Conservation (phyloP, 2,797 vertebrate species). For the Rhinoraja longicauda region DNA sequence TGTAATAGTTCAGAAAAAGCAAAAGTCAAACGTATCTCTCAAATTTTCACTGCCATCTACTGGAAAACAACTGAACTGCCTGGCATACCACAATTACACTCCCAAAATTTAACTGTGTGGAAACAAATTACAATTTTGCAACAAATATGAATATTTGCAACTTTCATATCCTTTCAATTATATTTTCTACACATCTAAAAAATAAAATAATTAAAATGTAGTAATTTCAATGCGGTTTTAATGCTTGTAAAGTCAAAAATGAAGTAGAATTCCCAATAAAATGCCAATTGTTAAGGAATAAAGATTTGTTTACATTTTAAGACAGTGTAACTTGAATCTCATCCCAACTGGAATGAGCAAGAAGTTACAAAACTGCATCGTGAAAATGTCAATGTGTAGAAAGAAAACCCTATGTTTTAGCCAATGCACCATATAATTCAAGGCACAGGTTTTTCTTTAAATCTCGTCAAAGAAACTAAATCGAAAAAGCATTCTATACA, state of each 20-base stretch:
- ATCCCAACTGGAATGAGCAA: neutral
- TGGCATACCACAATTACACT: neutral
- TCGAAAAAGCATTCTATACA: neutral
- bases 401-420: neutral
- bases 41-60: conserved; percentile 25
- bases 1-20: neutral
- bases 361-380: neutral
- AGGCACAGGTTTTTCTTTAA: neutral
- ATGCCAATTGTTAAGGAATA: neutral
- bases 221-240: neutral
- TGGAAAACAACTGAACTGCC: neutral
- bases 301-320: neutral
- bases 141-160: neutral
- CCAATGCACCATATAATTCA: neutral
- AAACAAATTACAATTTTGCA: neutral
- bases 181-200: neutral
- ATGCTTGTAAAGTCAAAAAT: neutral
- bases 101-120: neutral
- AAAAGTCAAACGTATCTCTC: neutral
- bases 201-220: neutral
- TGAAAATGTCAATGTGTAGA: neutral
- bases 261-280: neutral
- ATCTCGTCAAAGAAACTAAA: neutral
- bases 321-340: neutral
- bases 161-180: neutral